Conservation (phyloP, 2,888 invertebrate genomes). For the Cheilosia vulpina region DNA sequence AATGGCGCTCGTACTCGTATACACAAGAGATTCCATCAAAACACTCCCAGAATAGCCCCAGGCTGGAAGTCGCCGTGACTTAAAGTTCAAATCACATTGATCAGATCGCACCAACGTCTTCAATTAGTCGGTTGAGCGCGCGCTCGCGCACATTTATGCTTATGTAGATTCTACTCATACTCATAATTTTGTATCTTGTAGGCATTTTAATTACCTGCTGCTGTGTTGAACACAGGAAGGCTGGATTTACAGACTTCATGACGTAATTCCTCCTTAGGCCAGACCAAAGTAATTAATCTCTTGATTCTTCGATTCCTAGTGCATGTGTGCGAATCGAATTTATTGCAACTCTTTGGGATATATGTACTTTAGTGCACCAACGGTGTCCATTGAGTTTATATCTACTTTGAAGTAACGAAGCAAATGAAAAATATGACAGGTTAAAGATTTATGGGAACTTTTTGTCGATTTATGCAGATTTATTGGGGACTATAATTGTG, state of each 20-base stretch:
- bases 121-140: slow-evolving; percentile 19
- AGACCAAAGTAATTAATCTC: slow-evolving; percentile 54
- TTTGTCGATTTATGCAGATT: slow-evolving; percentile 43
- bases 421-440: slow-evolving; percentile 46
- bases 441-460: slow-evolving; percentile 52
- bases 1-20: slow-evolving; percentile 16
- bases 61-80: not conserved
- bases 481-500: slow-evolving; percentile 13
- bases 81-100: slow-evolving; percentile 51
- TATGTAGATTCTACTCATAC: slow-evolving; percentile 6
- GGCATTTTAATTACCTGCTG: slow-evolving; percentile 60
- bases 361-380: slow-evolving; percentile 15
- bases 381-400: slow-evolving; percentile 10
- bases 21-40: slow-evolving; percentile 1
- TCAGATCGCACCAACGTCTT: slow-evolving; percentile 28
- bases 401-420: slow-evolving; percentile 30
- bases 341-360: slow-evolving; percentile 23
- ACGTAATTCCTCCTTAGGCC: slow-evolving; percentile 48
- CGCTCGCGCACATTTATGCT: slow-evolving; percentile 1
- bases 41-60: slow-evolving; percentile 20
- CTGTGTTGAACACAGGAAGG: slow-evolving; percentile 12
- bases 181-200: slow-evolving; percentile 36
- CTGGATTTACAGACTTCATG: slow-evolving; percentile 16
- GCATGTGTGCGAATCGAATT: slow-evolving; percentile 39
- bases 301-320: slow-evolving; percentile 49